Evolutionary conservation across 2,888 invertebrate species (phyloP).

Genomic region (Piscicola geometra): DNA sequence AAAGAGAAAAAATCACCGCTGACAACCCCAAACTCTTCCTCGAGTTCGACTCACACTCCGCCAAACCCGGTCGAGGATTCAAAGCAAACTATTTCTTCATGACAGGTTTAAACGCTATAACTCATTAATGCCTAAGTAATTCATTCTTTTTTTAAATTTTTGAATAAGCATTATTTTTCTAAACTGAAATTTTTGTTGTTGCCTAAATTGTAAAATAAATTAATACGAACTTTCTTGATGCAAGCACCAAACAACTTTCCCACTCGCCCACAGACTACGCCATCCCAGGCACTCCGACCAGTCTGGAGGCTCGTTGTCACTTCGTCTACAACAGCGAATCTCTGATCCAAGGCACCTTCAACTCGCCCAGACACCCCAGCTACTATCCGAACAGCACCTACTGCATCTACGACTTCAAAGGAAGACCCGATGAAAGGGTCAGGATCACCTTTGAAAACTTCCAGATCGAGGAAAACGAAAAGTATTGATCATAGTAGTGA

Average conservation of each 20-base stretch:
- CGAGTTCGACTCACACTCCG: conserved; percentile 71
- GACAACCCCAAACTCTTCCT: conserved; percentile 87
- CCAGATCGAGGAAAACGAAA: conserved; percentile 36
- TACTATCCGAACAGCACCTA: conserved; percentile 56
- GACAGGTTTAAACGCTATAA: conserved; percentile 63
- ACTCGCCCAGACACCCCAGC: conserved; percentile 71
- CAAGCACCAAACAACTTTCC: not conserved
- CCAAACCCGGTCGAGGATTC: conserved; percentile 71
- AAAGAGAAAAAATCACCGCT: conserved; percentile 62
- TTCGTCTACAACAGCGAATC: conserved; percentile 69
- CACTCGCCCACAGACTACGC: conserved; percentile 67
- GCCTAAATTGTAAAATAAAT: not conserved
- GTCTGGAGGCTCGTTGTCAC: conserved; percentile 70
- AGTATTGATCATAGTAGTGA: too few species aligned
- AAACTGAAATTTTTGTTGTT: not conserved
- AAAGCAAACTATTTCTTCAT: conserved; percentile 80
- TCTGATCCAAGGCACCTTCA: conserved; percentile 62
- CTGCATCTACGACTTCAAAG: conserved; percentile 57
- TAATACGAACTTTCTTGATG: too few species aligned
- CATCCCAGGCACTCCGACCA: conserved; percentile 86
- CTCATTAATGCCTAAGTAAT: too few species aligned
- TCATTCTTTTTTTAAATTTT: too few species aligned
- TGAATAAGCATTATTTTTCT: too few species aligned
- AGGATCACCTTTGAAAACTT: conserved; percentile 52
- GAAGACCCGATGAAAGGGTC: conserved; percentile 47